These are phyloP conservation scores for Chionoecetes opilio DNA, from an alignment of 1,140 invertebrate genomes.

Conservation along the genomic window DNA sequence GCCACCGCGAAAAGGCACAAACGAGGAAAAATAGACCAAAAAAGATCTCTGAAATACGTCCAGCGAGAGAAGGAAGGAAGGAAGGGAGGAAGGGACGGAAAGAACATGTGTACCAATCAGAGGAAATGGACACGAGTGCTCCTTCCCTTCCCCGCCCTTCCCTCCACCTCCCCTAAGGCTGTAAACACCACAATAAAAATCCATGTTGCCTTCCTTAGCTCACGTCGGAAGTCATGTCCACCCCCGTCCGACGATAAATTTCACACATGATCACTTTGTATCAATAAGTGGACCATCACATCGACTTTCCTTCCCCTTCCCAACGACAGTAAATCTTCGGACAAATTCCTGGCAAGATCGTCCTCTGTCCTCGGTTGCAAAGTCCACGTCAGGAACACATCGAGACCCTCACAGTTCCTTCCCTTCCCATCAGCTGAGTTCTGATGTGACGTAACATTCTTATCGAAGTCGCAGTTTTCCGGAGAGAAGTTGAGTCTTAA, in stretches of 20 bases:
- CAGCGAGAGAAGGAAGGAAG: not conserved
- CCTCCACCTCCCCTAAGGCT: not conserved
- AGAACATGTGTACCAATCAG: conserved; percentile 71
- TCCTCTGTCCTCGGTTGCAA: conserved; percentile 21
- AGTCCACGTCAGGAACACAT: too few relatives aligned
- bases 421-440: not conserved
- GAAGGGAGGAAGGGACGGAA: not conserved
- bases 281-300: conserved; percentile 73
- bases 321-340: conserved; percentile 63
- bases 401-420: too few relatives aligned
- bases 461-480: not conserved
- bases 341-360: conserved; percentile 52
- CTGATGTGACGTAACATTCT: not conserved
- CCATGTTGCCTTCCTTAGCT: conserved; percentile 69
- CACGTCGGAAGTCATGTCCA: conserved; percentile 75
- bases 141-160: not conserved
- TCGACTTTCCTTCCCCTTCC: conserved; percentile 47
- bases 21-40: not conserved
- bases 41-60: not conserved
- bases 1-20: not conserved
- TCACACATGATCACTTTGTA: conserved; percentile 78
- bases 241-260: conserved; percentile 70
- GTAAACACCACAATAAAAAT: conserved; percentile 74
- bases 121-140: conserved; percentile 71
- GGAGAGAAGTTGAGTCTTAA: not conserved